Base-by-base conservation (phyloP, 2,797 vertebrate genomes). In the Phyllotis vaccarum region DNA sequence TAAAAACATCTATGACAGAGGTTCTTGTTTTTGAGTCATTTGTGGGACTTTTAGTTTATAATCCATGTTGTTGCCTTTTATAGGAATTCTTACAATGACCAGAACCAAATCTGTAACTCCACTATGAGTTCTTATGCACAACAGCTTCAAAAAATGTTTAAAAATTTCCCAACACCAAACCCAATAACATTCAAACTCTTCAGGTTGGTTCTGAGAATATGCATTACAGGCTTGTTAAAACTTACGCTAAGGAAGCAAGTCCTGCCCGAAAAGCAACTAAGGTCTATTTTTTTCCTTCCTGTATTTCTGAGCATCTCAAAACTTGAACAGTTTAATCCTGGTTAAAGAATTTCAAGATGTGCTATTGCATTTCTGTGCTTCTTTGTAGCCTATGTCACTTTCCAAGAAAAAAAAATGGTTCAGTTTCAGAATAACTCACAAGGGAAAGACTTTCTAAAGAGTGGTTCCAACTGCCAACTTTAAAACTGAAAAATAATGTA, bases 361-460 rank as follows among this genome's bases (percentile, higher is more conserved):
- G 85, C 97, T 97, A 93, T 75, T 80, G 72, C 64, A 95, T 97
- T 98, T 93, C 95, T 60, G 68, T 78, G 46, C 81, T 96, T 95
- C 97, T 98, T 94, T 96, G 96, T 94, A 98, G 97, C 76, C 86
- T 97, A 62, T 46, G n/a, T 79, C 81, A 96, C 92, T 90, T 97
- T 97, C 78, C 92, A 92, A 97, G 97, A 96, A 96, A 96, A 86
- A 97, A 93, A 97, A 96, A 92, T 40, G 89, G 90, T 96, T 95
- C 90, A n/a, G 80, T 95, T 96, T 98, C 92, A 93, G 86, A 95
- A 91, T 97, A 91, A 97, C 91, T 97, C 95, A 96, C 89, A 93
- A 81, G 2, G 9, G 94, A 94, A 91, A 86, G 52, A 85, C 49
- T 6, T 97, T 94, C 96, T 96, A 76, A 97, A 96, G 70, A 85